phyloP scores from a whole-genome alignment of 1,140 invertebrate genomes.

The Druon quercuslanigerum region DNA sequence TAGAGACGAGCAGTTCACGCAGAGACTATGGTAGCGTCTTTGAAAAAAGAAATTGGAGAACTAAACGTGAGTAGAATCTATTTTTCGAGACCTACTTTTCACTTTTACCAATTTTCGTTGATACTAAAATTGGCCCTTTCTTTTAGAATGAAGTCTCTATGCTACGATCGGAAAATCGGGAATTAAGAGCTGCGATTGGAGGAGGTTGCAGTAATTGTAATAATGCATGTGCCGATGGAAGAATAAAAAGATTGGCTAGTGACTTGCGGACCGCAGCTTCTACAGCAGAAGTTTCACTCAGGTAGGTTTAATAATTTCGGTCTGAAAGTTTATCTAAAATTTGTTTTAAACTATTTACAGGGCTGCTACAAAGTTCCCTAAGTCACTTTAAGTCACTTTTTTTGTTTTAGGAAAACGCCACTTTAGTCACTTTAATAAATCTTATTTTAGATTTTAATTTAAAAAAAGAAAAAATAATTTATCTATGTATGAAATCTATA shows the following conservation, averaged over 20 bases:
- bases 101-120: background rate
- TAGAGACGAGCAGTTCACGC: conserved; percentile 77
- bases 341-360: no score
- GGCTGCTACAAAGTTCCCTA: no score
- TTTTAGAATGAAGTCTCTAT: conserved; percentile 72
- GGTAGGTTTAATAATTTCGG: conserved; percentile 66
- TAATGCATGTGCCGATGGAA: conserved; percentile 57
- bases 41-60: conserved; percentile 78
- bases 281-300: conserved; percentile 80
- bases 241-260: conserved; percentile 71
- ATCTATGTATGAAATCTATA: no score
- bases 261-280: conserved; percentile 79
- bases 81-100: conserved; percentile 3
- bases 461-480: no score
- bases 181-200: conserved; percentile 63
- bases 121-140: conserved; percentile 32
- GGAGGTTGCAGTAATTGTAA: conserved; percentile 59
- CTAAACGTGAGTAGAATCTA: conserved; percentile 74
- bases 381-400: no score
- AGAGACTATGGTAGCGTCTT: conserved; percentile 75
- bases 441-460: no score
- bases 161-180: conserved; percentile 71
- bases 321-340: no score
- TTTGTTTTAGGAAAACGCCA: no score
- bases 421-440: no score